phyloP scores from a whole-genome alignment of 2,888 invertebrate genomes.

The Dorcus parallelipipedus region DNA sequence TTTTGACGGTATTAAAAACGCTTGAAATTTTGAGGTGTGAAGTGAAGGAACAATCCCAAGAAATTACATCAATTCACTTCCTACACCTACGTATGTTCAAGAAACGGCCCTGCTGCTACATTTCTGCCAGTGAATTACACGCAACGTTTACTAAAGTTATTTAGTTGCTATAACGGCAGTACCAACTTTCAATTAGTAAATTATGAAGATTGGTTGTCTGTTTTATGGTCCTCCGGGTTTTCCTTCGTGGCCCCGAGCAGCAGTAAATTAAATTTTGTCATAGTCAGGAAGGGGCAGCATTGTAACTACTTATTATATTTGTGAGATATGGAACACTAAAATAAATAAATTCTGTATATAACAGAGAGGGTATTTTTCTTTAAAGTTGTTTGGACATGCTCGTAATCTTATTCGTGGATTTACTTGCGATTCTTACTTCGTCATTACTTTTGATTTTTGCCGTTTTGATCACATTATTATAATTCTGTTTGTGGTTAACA shows the following conservation, averaged over 20 bases:
- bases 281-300: background rate
- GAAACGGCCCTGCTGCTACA: too few species aligned
- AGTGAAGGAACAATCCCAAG: too few species aligned
- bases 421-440: too few species aligned
- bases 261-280: slow-evolving; percentile 18
- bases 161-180: slow-evolving; percentile 14
- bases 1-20: background rate
- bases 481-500: too few species aligned
- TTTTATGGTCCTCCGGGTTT: slow-evolving; percentile 10
- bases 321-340: too few species aligned
- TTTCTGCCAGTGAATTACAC: slow-evolving; percentile 1
- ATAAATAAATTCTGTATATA: too few species aligned
- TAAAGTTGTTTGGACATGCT: too few species aligned
- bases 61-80: slow-evolving; percentile 5
- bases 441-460: too few species aligned
- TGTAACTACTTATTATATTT: too few species aligned
- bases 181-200: slow-evolving; percentile 19
- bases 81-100: background rate
- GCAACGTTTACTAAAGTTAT: slow-evolving; percentile 13
- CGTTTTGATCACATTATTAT: too few species aligned
- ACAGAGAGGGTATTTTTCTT: too few species aligned
- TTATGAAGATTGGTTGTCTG: slow-evolving; percentile 22
- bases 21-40: background rate
- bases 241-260: slow-evolving; percentile 11
- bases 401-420: too few species aligned